Evolutionary conservation across 2,888 invertebrate species (phyloP).

Genomic region (Acanthopleura granulata): DNA sequence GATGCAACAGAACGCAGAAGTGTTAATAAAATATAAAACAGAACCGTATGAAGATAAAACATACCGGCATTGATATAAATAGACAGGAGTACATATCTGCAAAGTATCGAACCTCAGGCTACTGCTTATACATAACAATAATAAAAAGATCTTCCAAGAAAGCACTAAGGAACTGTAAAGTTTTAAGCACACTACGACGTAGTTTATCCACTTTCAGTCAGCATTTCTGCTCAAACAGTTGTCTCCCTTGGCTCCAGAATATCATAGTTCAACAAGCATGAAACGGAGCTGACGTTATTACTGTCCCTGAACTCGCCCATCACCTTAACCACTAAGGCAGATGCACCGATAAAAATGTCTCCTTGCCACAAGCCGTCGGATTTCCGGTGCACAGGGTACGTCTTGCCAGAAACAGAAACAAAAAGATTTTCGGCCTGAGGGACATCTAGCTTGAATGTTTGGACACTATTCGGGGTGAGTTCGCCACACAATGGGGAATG

Average conservation of each 20-base stretch:
- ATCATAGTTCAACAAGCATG: conserved; percentile 59
- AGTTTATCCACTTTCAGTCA: too few species aligned
- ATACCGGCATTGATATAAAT: too few species aligned
- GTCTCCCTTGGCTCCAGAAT: background rate
- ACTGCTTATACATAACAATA: too few species aligned
- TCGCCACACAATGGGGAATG: conserved; percentile 62
- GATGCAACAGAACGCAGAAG: too few species aligned
- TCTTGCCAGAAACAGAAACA: conserved; percentile 58
- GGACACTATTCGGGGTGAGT: conserved; percentile 47
- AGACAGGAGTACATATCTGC: too few species aligned
- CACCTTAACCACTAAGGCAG: conserved; percentile 48
- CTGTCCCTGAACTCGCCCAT: conserved; percentile 48
- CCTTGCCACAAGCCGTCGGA: conserved; percentile 61
- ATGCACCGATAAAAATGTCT: conserved; percentile 46
- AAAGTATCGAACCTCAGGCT: too few species aligned
- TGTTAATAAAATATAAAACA: too few species aligned
- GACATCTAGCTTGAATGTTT: conserved; percentile 62
- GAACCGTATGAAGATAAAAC: too few species aligned
- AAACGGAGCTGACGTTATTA: conserved; percentile 52
- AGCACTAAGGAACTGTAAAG: too few species aligned
- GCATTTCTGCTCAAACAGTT: background rate
- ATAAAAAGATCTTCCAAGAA: too few species aligned
- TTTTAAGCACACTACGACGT: too few species aligned
- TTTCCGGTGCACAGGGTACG: conserved; percentile 56
- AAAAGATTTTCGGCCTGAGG: conserved; percentile 61